Base-by-base conservation (phyloP, 30 jellyfish, hydroid and myxozoan species). In the Pelagia noctiluca region DNA sequence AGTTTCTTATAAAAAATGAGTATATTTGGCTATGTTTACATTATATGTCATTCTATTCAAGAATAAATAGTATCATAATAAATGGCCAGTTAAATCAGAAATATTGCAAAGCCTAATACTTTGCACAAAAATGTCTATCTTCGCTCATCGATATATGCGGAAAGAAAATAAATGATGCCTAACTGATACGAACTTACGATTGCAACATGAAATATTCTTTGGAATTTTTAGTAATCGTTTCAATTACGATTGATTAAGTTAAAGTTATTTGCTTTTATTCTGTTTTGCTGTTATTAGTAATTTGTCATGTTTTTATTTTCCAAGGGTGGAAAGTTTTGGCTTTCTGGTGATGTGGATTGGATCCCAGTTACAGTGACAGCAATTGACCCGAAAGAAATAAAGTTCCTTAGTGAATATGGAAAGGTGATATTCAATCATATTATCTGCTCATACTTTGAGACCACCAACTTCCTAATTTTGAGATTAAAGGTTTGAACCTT, bases 321-420 rank as follows among this genome's bases (percentile, higher is more conserved):
- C 19, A 60, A 93, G 98, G 97, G 97, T 34, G 71, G 95, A 48
- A 63, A 71, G 30, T 97, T 93, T 19, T 93, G 98, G 98, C 86
- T 93, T 0, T 52, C 34, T 74, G 98, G 85, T 23, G 98, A 93
- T 19, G 97, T 87, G 52, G 97, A 81, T 49, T 86, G 97, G 98
- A 91, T 87, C 50, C 95, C 98, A 5, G 97, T 95, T 47, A 71
- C 74, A 1, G 86, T 93, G 29, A 36, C 90, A 10, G 97, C 82
- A n/a, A 75, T 87, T 26, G 85, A 74, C 13, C 73, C 73, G 10
- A 94, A 94, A 28, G 90, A 86, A 35, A 35, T 93, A 11, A 73
- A 60, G 30, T 80, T 93, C 78, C n/a, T 65, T 2, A 87, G 96
- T 30, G 97, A 87, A n/a, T 80, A 81, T 87, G 98, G 98, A 80